These are phyloP conservation scores for Morpho helenor DNA, from an alignment of 2,888 invertebrate species.

Conservation along the genomic window DNA sequence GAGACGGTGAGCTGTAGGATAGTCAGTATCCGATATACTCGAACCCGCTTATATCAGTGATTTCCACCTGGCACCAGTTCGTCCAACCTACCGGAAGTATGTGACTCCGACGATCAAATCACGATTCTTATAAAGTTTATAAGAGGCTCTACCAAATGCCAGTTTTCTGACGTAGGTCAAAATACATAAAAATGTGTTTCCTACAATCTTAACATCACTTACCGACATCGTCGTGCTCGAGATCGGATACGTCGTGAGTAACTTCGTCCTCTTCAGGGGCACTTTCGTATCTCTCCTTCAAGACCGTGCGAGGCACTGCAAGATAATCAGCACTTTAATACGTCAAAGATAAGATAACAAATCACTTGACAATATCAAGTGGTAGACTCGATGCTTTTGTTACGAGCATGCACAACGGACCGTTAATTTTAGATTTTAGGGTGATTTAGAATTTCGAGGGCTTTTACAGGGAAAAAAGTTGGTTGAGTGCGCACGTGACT, in stretches of 20 bases:
- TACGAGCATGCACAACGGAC: slow-evolving; percentile 37
- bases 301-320: slow-evolving; percentile 89
- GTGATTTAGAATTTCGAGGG: slow-evolving; percentile 39
- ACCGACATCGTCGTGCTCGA: slow-evolving; percentile 75
- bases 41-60: no score
- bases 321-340: slow-evolving; percentile 46
- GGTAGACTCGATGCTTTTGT: slow-evolving; percentile 28
- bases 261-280: slow-evolving; percentile 88
- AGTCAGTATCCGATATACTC: no score
- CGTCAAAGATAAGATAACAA: slow-evolving; percentile 29
- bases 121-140: no score
- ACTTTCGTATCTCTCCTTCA: slow-evolving; percentile 90
- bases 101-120: no score
- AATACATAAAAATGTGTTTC: no score
- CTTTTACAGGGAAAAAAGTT: slow-evolving; percentile 39
- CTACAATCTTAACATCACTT: slow-evolving; percentile 46
- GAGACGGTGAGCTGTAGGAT: no score
- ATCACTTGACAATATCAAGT: slow-evolving; percentile 13
- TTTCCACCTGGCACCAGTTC: no score
- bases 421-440: slow-evolving; percentile 65
- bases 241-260: slow-evolving; percentile 71
- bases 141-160: no score
- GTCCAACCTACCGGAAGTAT: no score
- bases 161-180: no score
- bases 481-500: slow-evolving; percentile 52